Base-by-base conservation (phyloP, 2,113 vertebrate genomes). In the Hystrix brachyura region DNA sequence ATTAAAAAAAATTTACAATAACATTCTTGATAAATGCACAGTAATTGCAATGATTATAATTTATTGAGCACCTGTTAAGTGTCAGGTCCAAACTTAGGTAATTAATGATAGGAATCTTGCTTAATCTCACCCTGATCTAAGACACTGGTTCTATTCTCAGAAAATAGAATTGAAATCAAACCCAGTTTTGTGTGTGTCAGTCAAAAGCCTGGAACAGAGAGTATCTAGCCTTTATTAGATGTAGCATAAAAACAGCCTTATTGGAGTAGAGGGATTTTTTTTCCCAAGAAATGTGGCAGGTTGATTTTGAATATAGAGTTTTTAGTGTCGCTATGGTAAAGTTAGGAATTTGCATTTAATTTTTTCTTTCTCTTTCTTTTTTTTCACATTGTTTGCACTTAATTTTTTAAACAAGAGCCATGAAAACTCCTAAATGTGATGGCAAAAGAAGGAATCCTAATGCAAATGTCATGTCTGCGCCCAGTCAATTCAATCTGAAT, bases 21-120 rank as follows among this genome's bases (percentile, higher is more conserved):
- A 27, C 85, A 82, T 7, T 32, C 51, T 87, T 94, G 65, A 76
- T 48, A 32, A 84, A 34, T 72, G 3, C 17, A 57, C 23, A 79
- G 14, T 86, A 48, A 48, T 13, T 34, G 1, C 17, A 46, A 43
- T 46, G 8, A 53, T 3, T 65, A 46, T 78, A n/a, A 83, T 87
- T 62, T 87, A 79, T 43, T 92, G 51, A 90, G 78, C 23, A 95
- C 8, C 43, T 90, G 19, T n/a, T 80, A 65, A 19, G n/a, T 72
- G 19, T 32, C n/a, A 8, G 90, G 55, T 3, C 72, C 25, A 87
- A n/a, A 17, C 25, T 64, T 74, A 19, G 8, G n/a, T n/a, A 38
- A 82, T 78, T 78, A 55, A 79, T 65, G 1, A 19, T 48, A 78
- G 86, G 32, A 21, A 80, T 51, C 7, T 29, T 43, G 65, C 14